A percentile compares a stretch with the other conserved stretches of the same genome.
phyloP scores from a whole-genome alignment of 2,888 invertebrate species.

The Lasioglossum villosulum region DNA sequence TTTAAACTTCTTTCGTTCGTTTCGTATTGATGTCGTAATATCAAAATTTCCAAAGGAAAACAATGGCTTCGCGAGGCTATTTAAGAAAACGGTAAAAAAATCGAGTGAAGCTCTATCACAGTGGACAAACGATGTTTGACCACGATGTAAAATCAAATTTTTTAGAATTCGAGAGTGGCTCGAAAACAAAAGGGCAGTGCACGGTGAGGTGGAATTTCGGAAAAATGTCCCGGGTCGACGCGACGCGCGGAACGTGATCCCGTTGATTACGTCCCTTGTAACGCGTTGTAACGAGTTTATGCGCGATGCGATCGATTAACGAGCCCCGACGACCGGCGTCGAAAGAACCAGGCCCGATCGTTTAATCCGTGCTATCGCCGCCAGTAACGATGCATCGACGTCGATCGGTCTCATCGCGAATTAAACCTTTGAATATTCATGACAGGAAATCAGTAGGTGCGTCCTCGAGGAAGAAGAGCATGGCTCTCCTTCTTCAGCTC shows the following conservation, averaged over 20 bases:
- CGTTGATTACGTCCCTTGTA: conserved; percentile 39
- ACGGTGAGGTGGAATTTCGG: not conserved
- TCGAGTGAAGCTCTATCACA: not conserved
- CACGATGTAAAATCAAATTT: not conserved
- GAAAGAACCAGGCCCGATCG: conserved; percentile 55
- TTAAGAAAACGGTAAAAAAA: not conserved
- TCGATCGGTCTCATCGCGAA: conserved; percentile 58
- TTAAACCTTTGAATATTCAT: conserved; percentile 64
- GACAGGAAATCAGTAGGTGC: conserved; percentile 53
- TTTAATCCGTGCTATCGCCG: conserved; percentile 56
- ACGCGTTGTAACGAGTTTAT: conserved; percentile 48
- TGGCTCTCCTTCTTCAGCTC: not conserved
- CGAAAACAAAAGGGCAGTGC: not conserved
- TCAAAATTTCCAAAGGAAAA: too few relatives aligned
- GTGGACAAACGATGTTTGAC: not conserved
- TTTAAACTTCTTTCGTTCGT: not conserved
- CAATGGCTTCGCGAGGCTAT: too few relatives aligned
- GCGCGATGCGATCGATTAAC: conserved; percentile 51
- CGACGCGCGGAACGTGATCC: not conserved
- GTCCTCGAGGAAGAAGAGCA: conserved; percentile 6
- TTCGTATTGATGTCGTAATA: too few relatives aligned
- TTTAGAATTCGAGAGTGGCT: not conserved
- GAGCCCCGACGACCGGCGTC: conserved; percentile 30
- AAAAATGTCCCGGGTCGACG: not conserved
- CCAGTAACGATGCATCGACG: conserved; percentile 54